These are phyloP conservation scores for Cassiopea xamachana DNA, from an alignment of 30 jellyfish, hydroid and myxozoan species.

Conservation along the genomic window DNA sequence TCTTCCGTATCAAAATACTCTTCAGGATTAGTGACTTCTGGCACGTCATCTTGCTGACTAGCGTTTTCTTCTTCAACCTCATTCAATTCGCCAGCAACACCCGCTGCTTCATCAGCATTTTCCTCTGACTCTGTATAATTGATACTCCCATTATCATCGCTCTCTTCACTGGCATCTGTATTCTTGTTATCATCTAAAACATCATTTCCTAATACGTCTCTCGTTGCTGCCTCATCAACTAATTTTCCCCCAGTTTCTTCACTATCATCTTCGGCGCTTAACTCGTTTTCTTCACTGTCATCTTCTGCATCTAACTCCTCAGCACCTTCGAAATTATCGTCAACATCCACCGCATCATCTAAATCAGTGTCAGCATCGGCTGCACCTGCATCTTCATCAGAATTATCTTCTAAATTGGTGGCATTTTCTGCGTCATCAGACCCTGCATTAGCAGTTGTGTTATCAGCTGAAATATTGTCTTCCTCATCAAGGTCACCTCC, in stretches of 20 bases:
- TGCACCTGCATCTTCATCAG: conserved; percentile 1
- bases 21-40: conserved; percentile 39
- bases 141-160: background rate
- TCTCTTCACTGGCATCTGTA: background rate
- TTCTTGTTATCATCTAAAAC: background rate
- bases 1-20: conserved; percentile 67
- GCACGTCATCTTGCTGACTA: conserved; percentile 21
- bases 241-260: conserved; percentile 5
- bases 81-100: background rate
- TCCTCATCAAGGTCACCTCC: conserved; percentile 45
- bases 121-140: background rate
- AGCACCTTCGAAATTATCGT: conserved; percentile 13
- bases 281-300: conserved; percentile 5
- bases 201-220: background rate
- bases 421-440: conserved; percentile 25
- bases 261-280: conserved; percentile 6
- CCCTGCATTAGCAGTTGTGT: conserved; percentile 1
- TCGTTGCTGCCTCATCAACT: background rate
- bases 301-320: background rate
- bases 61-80: background rate
- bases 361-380: conserved; percentile 14
- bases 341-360: conserved; percentile 25
- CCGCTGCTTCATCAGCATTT: conserved; percentile 18
- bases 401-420: conserved; percentile 6
- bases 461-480: conserved; percentile 16